Conservation (phyloP, 2,888 invertebrate species). For the Anthophora plumipes region DNA sequence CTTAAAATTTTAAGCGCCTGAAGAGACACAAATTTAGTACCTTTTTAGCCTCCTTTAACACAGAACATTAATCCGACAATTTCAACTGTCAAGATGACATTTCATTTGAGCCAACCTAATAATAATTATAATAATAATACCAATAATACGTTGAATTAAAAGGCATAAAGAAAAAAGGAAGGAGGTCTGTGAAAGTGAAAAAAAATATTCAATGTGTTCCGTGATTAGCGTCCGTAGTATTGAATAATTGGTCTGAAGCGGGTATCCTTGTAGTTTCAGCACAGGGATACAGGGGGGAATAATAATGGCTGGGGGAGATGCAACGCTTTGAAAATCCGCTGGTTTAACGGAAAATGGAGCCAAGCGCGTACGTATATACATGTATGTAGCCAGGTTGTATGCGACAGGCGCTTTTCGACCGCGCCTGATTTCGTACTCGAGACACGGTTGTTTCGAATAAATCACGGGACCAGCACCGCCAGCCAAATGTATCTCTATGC, state of each 20-base stretch:
- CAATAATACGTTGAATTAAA: neutral
- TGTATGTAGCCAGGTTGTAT: neutral
- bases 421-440: conserved; percentile 69
- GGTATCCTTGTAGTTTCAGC: neutral
- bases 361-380: conserved; percentile 35
- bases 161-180: too few relatives aligned
- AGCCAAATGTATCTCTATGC: conserved; percentile 41
- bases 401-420: conserved; percentile 45
- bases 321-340: neutral
- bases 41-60: too few relatives aligned
- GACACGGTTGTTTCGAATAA: conserved; percentile 77
- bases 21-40: too few relatives aligned
- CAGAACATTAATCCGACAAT: too few relatives aligned
- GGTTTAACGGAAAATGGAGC: conserved; percentile 12
- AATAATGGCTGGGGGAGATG: neutral
- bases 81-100: too few relatives aligned
- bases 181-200: too few relatives aligned
- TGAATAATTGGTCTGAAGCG: conserved; percentile 2
- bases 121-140: too few relatives aligned
- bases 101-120: too few relatives aligned
- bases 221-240: neutral
- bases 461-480: conserved; percentile 68
- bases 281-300: too few relatives aligned
- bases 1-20: too few relatives aligned
- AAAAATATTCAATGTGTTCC: neutral